Base-by-base conservation (phyloP, 2,113 vertebrate species). In the Burhinus oedicnemus region DNA sequence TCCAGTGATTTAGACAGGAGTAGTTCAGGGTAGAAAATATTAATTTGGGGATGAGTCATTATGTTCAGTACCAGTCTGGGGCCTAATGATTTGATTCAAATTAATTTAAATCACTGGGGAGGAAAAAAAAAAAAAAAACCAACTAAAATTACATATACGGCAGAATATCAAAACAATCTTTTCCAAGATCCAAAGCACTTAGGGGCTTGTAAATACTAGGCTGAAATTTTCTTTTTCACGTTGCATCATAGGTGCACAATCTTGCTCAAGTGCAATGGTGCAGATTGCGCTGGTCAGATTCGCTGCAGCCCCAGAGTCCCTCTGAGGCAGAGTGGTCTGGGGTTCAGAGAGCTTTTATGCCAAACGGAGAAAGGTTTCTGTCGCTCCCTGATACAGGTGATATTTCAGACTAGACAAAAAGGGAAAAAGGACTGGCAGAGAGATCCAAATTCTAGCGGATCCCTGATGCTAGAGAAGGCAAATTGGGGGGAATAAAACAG, bases 41-140 rank as follows among this genome's bases (percentile, higher is more conserved):
- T 98, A 98, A 98, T 98, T 98, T 98, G 96, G 83, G 83, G 86
- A 97, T 98, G 97, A 98, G 90, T 98, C 98, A 98, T 97, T 98
- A 97, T 97, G 95, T 95, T 98, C 96, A 97, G 90, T 77, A 95
- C 83, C 80, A 98, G 96, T 97, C 97, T 98, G 94, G 54, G 97
- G 95, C 95, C 96, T 98, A 98, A 98, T 98, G 96, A 98, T 97
- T 97, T 98, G 96, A 98, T 98, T 98, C 96, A 97, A 98, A 98
- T 98, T 98, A 97, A 98, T 98, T 98, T 97, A 98, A 97, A 97
- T 98, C 97, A 97, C 76, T 89, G 69, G 92, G 64, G 71, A 86
- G 66, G 51, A 90, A 88, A 78, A 85, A 85, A 95, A 92, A 64
- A 96, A 90, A 21, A 44, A 15, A n/a, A n/a, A n/a, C n/a, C n/a